phyloP scores from a whole-genome alignment of 2,888 invertebrate genomes.

The Arenicola marina region DNA sequence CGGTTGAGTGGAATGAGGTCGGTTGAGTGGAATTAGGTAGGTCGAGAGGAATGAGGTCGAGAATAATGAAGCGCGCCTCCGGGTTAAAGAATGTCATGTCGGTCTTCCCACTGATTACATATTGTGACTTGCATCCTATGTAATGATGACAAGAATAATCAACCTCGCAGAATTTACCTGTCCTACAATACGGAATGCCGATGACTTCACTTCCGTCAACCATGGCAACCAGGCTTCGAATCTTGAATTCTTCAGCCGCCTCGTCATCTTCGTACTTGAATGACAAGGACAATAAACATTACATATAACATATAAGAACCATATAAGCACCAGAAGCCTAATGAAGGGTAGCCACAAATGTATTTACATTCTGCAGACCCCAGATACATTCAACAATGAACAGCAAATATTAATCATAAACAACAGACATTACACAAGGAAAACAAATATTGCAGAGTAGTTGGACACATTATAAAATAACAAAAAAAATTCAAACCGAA shows the following conservation, averaged over 20 bases:
- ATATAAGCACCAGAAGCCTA: no score
- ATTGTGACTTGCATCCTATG: neutral
- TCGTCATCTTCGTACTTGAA: slow-evolving; percentile 54
- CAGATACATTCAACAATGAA: no score
- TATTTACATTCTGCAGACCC: no score
- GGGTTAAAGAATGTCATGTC: neutral
- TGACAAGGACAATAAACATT: no score
- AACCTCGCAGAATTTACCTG: slow-evolving; percentile 31
- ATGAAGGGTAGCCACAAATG: no score
- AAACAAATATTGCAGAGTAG: no score
- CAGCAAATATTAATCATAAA: no score
- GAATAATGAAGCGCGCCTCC: neutral
- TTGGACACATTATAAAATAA: no score
- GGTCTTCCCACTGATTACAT: neutral
- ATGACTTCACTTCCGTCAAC: slow-evolving; percentile 42
- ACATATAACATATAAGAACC: no score
- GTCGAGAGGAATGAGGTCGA: neutral
- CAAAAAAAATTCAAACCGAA: no score
- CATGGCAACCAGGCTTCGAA: slow-evolving; percentile 50
- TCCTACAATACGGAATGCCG: slow-evolving; percentile 47
- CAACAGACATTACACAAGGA: no score
- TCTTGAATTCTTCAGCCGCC: slow-evolving; percentile 53
- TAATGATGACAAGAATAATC: neutral
- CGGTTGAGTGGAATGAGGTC: no score
- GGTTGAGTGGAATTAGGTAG: neutral